Evolutionary conservation across 2,113 vertebrate genomes (phyloP).

Genomic region (Lycaon pictus): DNA sequence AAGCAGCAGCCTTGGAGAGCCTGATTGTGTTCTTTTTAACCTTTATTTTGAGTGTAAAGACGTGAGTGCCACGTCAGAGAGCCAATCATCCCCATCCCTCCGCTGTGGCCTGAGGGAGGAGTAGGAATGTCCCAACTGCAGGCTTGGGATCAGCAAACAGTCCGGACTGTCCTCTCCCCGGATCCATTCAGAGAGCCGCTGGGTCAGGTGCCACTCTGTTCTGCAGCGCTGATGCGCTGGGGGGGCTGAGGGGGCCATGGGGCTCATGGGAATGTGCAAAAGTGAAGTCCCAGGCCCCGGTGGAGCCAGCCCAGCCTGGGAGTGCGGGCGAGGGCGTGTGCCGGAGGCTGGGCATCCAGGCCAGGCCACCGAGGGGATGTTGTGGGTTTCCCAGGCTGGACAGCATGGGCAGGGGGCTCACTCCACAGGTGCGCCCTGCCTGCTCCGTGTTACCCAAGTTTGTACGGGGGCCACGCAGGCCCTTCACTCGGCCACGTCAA

Average conservation of each 20-base stretch:
- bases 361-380: background rate
- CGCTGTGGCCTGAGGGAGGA: background rate
- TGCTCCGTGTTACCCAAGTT: constrained; percentile 58
- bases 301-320: background rate
- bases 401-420: background rate
- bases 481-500: constrained; percentile 84
- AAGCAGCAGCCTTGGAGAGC: background rate
- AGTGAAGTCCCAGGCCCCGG: background rate
- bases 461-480: background rate
- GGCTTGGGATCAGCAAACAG: background rate
- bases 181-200: background rate
- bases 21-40: background rate
- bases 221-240: background rate
- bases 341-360: background rate
- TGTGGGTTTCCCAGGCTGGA: background rate
- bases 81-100: background rate
- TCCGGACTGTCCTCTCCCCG: background rate
- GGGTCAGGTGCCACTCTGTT: background rate
- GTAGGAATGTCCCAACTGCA: background rate
- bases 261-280: constrained; percentile 54
- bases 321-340: background rate
- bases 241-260: background rate
- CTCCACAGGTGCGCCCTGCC: background rate
- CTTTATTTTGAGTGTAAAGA: constrained; percentile 69
- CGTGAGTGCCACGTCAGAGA: background rate